Percentiles rank a stretch among this genome's conserved stretches.
These are phyloP conservation scores for Bedellia somnulentella DNA, from an alignment of 2,888 invertebrate genomes.

Conservation along the genomic window DNA sequence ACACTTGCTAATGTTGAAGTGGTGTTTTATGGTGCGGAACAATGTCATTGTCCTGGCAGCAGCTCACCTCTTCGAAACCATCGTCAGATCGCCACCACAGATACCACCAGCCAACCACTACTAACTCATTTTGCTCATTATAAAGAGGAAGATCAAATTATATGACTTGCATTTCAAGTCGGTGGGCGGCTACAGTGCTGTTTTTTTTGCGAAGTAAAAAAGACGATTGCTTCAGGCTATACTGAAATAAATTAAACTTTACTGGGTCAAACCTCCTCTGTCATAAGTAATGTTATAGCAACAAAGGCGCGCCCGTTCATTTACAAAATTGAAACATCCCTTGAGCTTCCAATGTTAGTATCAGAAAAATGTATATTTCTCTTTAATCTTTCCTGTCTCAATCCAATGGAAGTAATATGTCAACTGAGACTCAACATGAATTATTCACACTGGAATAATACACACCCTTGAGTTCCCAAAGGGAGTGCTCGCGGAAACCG, in stretches of 20 bases:
- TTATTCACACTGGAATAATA: slow-evolving; percentile 26
- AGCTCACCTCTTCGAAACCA: slow-evolving; percentile 14
- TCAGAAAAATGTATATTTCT: too few species aligned
- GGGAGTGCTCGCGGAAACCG: neutral
- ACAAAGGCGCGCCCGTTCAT: too few species aligned
- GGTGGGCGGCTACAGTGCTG: too few species aligned
- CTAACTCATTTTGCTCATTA: slow-evolving; percentile 2
- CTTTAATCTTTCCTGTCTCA: too few species aligned
- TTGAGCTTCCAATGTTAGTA: too few species aligned
- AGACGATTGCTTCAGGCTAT: neutral
- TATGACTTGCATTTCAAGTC: slow-evolving; percentile 4
- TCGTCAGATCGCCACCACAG: slow-evolving; percentile 1
- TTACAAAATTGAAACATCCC: too few species aligned
- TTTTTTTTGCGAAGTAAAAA: slow-evolving; percentile 19
- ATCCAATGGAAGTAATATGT: slow-evolving; percentile 27
- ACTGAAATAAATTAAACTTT: too few species aligned
- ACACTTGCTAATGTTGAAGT: slow-evolving; percentile 43
- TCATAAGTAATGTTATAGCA: too few species aligned
- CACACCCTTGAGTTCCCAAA: slow-evolving; percentile 12
- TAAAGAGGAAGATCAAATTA: slow-evolving; percentile 1
- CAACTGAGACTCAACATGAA: slow-evolving; percentile 30
- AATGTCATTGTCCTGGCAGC: slow-evolving; percentile 54
- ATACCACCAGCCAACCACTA: slow-evolving; percentile 1
- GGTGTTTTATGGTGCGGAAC: slow-evolving; percentile 54
- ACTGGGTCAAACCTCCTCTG: too few species aligned